Evolutionary conservation across 2,113 vertebrate species (phyloP), one percentile per base, ranked within the genome.

Genomic region (Scomber japonicus): DNA sequence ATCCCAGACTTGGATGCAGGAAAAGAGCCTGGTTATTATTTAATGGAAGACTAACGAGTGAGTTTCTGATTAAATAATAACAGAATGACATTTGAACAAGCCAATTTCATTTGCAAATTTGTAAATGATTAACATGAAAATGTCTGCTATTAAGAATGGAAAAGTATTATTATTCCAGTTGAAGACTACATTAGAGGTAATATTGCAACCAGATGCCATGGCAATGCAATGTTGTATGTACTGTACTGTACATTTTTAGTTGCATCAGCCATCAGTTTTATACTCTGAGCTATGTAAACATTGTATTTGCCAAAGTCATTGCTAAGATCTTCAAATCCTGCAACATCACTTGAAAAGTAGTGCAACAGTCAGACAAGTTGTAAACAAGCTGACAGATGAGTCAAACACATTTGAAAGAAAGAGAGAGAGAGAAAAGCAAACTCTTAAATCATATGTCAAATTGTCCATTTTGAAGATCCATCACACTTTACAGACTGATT

Each of bases 21-120:
- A 13, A 30, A 24, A 68, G 46, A 12, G 5, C 11, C 2, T 44
- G 0, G 16, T 31, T 56, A 61, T 69, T 63, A 40, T 61, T 62
- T 45, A 76, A 13, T 61, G 30, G 16, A 78, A 21, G 50, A 35
- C 9, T 19, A 3, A 79, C 46, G 48, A 53, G 50, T 69, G 56
- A 17, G 17, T 59, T 56, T 49, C 54, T 51, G 48, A 65, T 80
- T 73, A 40, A 24, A 55, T n/a, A 59, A 31, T 49, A 44, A 21
- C 12, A 11, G 53, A 31, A 16, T 21, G 2, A 57, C 24, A 59
- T 66, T 66, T 51, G 71, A 19, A 63, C 40, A 44, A 19, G 9
- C 5, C 21, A 21, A 21, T 21, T 21, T 21, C 21, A 21, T 21
- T 21, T 21, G 21, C 21, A 21, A 21, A 21, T 21, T 4, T 2